Evolutionary conservation across 2,113 vertebrate species (phyloP), one percentile per base, ranked within the genome.

Genomic region (Tyto alba): DNA sequence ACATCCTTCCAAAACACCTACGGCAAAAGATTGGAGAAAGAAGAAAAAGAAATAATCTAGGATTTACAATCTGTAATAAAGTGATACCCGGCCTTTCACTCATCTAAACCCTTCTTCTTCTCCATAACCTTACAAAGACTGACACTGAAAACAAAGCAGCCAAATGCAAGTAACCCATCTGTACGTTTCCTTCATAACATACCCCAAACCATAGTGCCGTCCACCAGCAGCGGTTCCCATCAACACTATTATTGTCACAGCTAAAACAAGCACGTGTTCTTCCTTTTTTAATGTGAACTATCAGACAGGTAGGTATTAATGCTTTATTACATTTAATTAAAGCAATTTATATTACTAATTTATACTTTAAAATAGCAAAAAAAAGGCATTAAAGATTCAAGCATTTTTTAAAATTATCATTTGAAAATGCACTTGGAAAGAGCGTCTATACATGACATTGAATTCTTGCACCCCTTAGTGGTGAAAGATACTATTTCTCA

Each of bases 381-480:
- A 50, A 85, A 43, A 18, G 32, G 13, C 55, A 43, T n/a, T 34
- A 62, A 71, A 71, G 53, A 82, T 14, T 15, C 27, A 60, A 0
- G 0, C 7, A 18, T 53, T 48, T 64, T 73, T 64, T 17, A 2
- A 55, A 93, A 67, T 4, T 45, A 38, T 7, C 10, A 7, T 10
- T 50, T 38, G 57, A 68, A 79, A 75, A 10, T 0, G 13, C 38
- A 19, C 29, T 25, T 17, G n/a, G 15, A 41, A 63, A 32, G 15
- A 8, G 29, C 2, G 0, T 1, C 34, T 4, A 13, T 3, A 20
- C 17, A 6, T 12, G 38, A 12, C 41, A 36, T 7, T 91, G 93
- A 53, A 56, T 68, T 88, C 75, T 90, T 74, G 56, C 41, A 71
- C 97, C 96, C 92, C 94, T 81, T 85, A 59, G 97, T 88, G 97